phyloP scores from a whole-genome alignment of 2,888 invertebrate species.

The Galeruca laticollis region DNA sequence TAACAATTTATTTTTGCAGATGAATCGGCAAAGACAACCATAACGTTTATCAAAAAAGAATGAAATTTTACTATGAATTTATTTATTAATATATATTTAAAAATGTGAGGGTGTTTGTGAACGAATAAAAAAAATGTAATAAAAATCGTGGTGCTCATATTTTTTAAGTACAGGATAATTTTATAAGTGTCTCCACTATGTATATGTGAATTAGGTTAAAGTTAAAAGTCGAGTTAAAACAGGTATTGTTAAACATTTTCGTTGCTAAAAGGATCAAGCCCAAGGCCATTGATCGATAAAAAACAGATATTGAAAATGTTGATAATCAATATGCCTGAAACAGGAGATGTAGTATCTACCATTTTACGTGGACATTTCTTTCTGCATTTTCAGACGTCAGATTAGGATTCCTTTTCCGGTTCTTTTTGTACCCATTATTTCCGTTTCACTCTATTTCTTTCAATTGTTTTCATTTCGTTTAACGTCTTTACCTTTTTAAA shows the following conservation, averaged over 20 bases:
- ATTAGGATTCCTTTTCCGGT: too few species aligned
- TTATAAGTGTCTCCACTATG: conserved; percentile 6
- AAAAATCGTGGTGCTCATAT: conserved; percentile 30
- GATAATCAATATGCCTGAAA: too few species aligned
- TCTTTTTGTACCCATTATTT: too few species aligned
- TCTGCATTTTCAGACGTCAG: too few species aligned
- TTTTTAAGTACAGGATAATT: conserved; percentile 23
- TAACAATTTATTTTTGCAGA: conserved; percentile 53
- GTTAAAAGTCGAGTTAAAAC: background rate
- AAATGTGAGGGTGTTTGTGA: conserved; percentile 6
- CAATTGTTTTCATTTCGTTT: too few species aligned
- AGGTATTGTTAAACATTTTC: background rate
- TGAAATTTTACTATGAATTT: conserved; percentile 52
- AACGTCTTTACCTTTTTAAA: too few species aligned
- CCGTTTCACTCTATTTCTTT: too few species aligned
- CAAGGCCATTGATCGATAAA: too few species aligned
- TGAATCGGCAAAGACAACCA: conserved; percentile 54
- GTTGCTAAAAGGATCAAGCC: too few species aligned
- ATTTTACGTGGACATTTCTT: too few species aligned
- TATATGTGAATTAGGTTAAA: conserved; percentile 7
- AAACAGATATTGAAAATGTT: too few species aligned
- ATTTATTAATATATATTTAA: conserved; percentile 16
- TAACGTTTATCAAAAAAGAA: conserved; percentile 53
- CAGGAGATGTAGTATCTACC: too few species aligned
- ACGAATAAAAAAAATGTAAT: conserved; percentile 20